Evolutionary conservation across 2,888 invertebrate genomes (phyloP).

Genomic region (Bedellia somnulentella): DNA sequence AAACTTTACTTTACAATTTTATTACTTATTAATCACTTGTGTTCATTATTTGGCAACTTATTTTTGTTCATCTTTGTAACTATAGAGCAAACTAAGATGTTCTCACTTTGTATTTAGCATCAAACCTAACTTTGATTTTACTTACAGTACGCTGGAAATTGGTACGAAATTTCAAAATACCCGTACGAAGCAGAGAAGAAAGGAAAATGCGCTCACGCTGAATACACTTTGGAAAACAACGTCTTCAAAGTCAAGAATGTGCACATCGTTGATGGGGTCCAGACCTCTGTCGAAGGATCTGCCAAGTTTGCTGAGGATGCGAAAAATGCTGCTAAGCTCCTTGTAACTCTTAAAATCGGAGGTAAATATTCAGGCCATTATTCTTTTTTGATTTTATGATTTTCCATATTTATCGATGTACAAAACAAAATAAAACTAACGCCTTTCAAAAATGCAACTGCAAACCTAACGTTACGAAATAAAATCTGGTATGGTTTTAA

Average conservation of each 20-base stretch:
- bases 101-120: no score
- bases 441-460: no score
- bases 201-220: constrained; percentile 62
- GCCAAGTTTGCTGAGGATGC: constrained; percentile 34
- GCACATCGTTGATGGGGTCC: constrained; percentile 28
- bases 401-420: no score
- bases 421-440: no score
- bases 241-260: constrained; percentile 32
- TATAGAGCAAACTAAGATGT: no score
- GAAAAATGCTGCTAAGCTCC: constrained; percentile 43
- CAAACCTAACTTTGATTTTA: background rate
- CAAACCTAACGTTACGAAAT: no score
- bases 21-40: no score
- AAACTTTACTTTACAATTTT: no score
- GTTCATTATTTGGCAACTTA: no score
- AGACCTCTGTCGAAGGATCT: constrained; percentile 30
- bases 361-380: constrained; percentile 17
- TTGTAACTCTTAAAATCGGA: constrained; percentile 32
- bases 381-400: no score
- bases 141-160: constrained; percentile 61
- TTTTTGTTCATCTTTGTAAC: no score
- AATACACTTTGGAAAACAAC: constrained; percentile 53
- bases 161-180: constrained; percentile 68
- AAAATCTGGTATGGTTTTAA: no score
- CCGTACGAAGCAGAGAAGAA: constrained; percentile 61